Conservation (phyloP, 2,888 invertebrate genomes). For the Spodoptera littoralis region DNA sequence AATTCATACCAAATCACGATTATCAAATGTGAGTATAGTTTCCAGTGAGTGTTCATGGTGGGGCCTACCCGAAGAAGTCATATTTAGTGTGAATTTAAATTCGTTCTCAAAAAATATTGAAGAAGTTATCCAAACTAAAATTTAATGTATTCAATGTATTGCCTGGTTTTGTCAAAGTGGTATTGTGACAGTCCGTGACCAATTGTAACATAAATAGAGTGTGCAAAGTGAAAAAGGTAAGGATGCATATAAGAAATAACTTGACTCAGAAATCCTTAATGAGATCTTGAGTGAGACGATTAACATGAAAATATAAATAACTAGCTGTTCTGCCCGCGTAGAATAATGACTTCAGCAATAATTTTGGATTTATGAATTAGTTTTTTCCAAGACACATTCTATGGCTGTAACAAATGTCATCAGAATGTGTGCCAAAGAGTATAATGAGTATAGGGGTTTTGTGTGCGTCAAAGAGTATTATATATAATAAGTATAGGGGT, state of each 20-base stretch:
- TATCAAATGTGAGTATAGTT: conserved; percentile 78
- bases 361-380: too few species aligned
- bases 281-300: too few species aligned
- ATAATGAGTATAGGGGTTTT: too few species aligned
- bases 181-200: conserved; percentile 7
- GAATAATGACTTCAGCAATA: too few species aligned
- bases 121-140: conserved; percentile 1
- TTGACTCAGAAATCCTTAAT: too few species aligned
- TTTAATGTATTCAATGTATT: conserved; percentile 12
- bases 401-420: too few species aligned
- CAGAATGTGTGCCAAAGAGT: too few species aligned
- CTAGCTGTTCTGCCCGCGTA: too few species aligned
- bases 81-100: conserved; percentile 36
- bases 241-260: not conserved
- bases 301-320: too few species aligned
- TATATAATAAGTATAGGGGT: too few species aligned
- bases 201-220: not conserved
- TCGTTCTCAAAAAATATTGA: conserved; percentile 10
- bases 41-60: conserved; percentile 66
- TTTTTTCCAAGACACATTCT: too few species aligned
- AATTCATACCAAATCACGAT: conserved; percentile 69
- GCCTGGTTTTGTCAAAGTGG: conserved; percentile 14
- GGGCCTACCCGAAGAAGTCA: conserved; percentile 41
- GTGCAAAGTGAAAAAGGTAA: conserved; percentile 1
- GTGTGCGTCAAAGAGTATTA: too few species aligned